phyloP scores from a whole-genome alignment of 2,797 vertebrate species.

The Megaceryle alcyon region DNA sequence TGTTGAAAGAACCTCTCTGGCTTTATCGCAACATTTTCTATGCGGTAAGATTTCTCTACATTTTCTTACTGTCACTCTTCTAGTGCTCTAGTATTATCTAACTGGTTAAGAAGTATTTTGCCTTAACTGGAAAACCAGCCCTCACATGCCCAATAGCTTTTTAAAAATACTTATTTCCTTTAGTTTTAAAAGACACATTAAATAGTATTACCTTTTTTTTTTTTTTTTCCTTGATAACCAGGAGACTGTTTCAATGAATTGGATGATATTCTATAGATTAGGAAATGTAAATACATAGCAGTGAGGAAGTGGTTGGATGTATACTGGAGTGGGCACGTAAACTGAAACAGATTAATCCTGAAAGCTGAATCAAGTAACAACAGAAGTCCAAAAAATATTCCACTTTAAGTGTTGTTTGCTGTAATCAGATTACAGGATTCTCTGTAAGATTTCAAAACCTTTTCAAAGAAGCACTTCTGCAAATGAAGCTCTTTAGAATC shows the following conservation, averaged over 20 bases:
- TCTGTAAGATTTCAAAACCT: constrained; percentile 8
- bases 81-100: neutral
- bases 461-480: constrained; percentile 12
- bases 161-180: neutral
- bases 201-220: neutral
- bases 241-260: neutral
- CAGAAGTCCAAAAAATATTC: neutral
- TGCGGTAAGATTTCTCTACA: neutral
- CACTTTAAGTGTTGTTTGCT: neutral
- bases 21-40: neutral
- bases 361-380: neutral
- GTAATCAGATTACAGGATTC: constrained; percentile 3
- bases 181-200: neutral
- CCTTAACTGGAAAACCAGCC: neutral
- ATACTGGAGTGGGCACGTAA: neutral
- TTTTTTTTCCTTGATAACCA: neutral
- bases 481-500: constrained; percentile 9
- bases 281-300: neutral
- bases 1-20: neutral
- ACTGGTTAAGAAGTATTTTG: neutral
- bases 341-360: neutral
- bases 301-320: neutral
- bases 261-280: neutral
- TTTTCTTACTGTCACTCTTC: neutral
- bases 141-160: neutral